phyloP scores from a whole-genome alignment of 2,888 invertebrate genomes.

The Phengaris alcon region DNA sequence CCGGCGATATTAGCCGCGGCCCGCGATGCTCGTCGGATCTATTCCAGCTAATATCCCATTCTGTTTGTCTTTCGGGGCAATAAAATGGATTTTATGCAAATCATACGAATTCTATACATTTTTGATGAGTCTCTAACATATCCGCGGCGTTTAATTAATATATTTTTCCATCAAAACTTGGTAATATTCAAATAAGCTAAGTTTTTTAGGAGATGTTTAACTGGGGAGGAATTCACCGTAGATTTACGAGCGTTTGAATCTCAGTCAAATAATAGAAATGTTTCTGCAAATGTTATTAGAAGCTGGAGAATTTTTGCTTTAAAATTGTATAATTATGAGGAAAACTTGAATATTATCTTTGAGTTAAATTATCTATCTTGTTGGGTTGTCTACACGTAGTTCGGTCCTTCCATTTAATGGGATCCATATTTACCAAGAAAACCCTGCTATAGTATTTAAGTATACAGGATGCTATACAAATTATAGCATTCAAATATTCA shows the following conservation, averaged over 20 bases:
- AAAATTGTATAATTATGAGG: constrained; percentile 12
- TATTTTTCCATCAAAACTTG: constrained; percentile 71
- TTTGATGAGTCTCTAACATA: constrained; percentile 73
- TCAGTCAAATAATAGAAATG: constrained; percentile 14
- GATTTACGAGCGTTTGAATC: constrained; percentile 18
- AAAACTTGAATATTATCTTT: constrained; percentile 19
- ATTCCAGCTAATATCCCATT: constrained; percentile 75
- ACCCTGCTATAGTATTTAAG: background rate
- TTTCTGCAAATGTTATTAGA: background rate
- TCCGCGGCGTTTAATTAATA: constrained; percentile 73
- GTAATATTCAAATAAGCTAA: constrained; percentile 48
- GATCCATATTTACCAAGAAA: background rate
- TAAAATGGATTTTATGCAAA: constrained; percentile 80
- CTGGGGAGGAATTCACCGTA: constrained; percentile 26
- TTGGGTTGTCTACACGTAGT: background rate
- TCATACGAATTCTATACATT: constrained; percentile 80
- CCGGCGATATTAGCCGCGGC: background rate
- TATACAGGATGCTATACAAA: background rate
- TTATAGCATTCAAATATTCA: background rate
- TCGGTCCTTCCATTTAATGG: background rate
- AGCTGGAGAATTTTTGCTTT: background rate
- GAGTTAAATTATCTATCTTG: background rate
- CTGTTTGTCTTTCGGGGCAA: constrained; percentile 79
- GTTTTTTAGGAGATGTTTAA: constrained; percentile 30
- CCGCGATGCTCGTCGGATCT: constrained; percentile 55